phyloP scores from a whole-genome alignment of 2,797 vertebrate genomes.

The Percopsis omiscomaycus region DNA sequence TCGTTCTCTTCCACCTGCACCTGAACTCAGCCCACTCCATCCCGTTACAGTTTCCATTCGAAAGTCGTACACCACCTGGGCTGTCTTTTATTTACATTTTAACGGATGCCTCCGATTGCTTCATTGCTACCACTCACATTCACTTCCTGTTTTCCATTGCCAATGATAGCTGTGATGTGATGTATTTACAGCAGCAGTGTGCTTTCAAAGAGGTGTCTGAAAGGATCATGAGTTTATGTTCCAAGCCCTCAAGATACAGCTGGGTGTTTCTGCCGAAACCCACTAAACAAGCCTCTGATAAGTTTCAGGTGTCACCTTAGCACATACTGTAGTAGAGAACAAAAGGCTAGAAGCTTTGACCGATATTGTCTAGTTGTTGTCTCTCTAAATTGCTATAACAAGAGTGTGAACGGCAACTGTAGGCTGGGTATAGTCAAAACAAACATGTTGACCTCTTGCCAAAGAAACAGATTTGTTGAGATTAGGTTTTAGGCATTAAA shows the following conservation, averaged over 20 bases:
- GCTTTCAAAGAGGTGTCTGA: constrained; percentile 29
- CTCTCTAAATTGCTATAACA: no score
- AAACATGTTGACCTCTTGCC: background rate
- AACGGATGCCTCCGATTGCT: constrained; percentile 32
- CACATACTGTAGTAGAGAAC: constrained; percentile 1
- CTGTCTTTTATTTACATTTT: constrained; percentile 32
- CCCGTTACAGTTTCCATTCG: constrained; percentile 31
- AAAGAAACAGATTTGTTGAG: background rate
- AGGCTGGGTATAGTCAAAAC: no score
- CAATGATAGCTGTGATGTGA: constrained; percentile 15
- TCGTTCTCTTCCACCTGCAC: background rate
- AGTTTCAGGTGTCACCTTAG: constrained; percentile 5
- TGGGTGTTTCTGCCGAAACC: constrained; percentile 34
- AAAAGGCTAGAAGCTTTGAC: no score
- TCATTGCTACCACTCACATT: constrained; percentile 29
- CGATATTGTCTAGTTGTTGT: no score
- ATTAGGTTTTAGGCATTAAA: no score
- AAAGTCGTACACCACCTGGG: constrained; percentile 6
- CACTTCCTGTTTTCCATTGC: constrained; percentile 47
- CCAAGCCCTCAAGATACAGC: constrained; percentile 54
- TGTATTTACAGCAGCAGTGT: constrained; percentile 2
- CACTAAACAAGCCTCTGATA: constrained; percentile 33
- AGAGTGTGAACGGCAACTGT: no score
- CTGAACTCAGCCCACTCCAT: constrained; percentile 1
- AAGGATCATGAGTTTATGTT: constrained; percentile 38